Evolutionary conservation across 2,797 vertebrate species (phyloP), one percentile per base, ranked within the genome.

Genomic region (Neomorphus geoffroyi): DNA sequence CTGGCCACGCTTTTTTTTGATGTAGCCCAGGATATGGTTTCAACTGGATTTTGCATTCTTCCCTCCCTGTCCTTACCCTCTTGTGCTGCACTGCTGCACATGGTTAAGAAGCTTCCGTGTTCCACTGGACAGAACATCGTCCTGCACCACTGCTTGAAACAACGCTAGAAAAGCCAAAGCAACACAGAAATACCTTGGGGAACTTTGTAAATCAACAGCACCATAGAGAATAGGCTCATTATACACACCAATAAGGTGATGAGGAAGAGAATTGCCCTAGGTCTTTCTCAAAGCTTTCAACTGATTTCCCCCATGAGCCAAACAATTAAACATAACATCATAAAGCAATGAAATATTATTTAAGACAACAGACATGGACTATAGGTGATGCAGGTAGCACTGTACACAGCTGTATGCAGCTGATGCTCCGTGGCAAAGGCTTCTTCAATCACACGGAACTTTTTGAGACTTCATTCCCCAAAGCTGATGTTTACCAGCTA

Each of bases 311-410:
- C 53, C 23, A 58, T 15, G 27, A 93, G 75, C 35, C 30, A 54
- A 86, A 43, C 12, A 80, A 75, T n/a, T n/a, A n/a, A 91, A 94
- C 83, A 92, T 86, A 90, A 88, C 28, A 54, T 28, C 61, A 72
- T 28, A 83, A 70, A 66, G 56, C 62, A 93, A 13, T 15, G 43
- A 73, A 87, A 61, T 51, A 30, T 4, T 66, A 72, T 9, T 91
- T 83, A 75, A 86, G 62, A 61, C 80, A 85, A 86, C 0, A 83
- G 50, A 78, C 37, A 46, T 18, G 9, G 21, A 30, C 32, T 79
- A 14, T 2, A 70, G 57, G 83, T 41, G 58, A 54, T 19, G 37
- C 9, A 24, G 60, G 69, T 10, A 86, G 51, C 65, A 9, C 67
- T 32, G 13, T 6, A 7, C 5, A 9, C 10, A 77, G 24, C 61